Conservation (phyloP, 1,140 invertebrate genomes). For the Gryllus bimaculatus region DNA sequence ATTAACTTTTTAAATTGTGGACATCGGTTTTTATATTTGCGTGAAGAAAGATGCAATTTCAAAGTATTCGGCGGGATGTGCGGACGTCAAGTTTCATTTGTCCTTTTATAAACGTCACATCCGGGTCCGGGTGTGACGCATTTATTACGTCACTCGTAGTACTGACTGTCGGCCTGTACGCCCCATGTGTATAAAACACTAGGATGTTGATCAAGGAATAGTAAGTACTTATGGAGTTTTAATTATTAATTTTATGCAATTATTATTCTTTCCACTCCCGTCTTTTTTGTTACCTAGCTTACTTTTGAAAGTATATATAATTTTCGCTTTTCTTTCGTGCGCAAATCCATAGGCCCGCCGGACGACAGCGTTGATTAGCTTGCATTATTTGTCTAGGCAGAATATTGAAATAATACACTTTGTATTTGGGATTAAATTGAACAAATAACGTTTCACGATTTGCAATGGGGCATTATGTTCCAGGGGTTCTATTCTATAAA, state of each 20-base stretch:
- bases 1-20: too few species aligned
- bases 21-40: too few species aligned
- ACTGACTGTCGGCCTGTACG: slow-evolving; percentile 8
- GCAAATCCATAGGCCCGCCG: slow-evolving; percentile 14
- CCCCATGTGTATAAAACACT: slow-evolving; percentile 20
- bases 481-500: too few species aligned
- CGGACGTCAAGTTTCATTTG: not conserved
- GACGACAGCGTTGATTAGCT: slow-evolving; percentile 11
- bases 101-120: not conserved
- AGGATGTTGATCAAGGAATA: slow-evolving; percentile 43
- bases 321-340: not conserved
- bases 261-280: too few species aligned
- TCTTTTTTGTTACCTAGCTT: too few species aligned
- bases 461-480: too few species aligned
- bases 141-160: slow-evolving; percentile 12
- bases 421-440: too few species aligned
- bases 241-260: not conserved
- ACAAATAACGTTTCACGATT: too few species aligned
- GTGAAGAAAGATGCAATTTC: too few species aligned
- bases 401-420: not conserved
- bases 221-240: slow-evolving; percentile 29
- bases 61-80: too few species aligned
- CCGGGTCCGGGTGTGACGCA: slow-evolving; percentile 11
- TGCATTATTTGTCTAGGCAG: slow-evolving; percentile 13
- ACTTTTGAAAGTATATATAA: too few species aligned